Evolutionary conservation across 2,888 invertebrate genomes (phyloP), one percentile per base, ranked within the genome.

Genomic region (Melanargia galathea): DNA sequence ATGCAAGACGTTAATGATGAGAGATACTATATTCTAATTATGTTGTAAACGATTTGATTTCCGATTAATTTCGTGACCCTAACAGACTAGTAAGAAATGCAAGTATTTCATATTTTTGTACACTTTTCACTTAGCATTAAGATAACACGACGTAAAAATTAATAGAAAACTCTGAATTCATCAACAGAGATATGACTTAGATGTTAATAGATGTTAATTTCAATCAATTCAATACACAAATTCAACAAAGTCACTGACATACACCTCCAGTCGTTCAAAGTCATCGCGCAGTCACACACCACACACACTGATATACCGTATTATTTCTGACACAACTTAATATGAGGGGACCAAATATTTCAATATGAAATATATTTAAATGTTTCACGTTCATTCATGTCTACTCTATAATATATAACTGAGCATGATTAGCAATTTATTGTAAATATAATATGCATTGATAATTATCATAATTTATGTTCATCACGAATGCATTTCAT

Each of bases 71-170:
- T 82, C 80, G 87, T 88, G 90, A 88, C 86, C 86, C 88, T 87
- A 89, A 81, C 76, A 83, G 90, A 91, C 91, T 91, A 90, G 90
- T 85, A 78, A 84, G 87, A 90, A 91, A 91, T 90, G 89, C 89
- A 88, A 82, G 81, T 83, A 82, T 81, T 84, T n/a, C 71, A 80
- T 84, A 81, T 80, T 83, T 88, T 90, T 90, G 90, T 90, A 91
- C 90, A 90, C 76, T 84, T 85, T 85, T 84, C 79, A 80, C 90
- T 86, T 90, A 90, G 78, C 78, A 90, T 84, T 90, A 90, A 82
- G 81, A 84, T 90, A 91, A 90, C 90, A 88, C 84, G 86, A 80
- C 86, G 84, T 89, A 88, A 84, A 85, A 84, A 84, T 82, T 71
- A 85, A 86, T 84, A 85, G 81, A 86, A 82, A 79, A 77, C 76